phyloP scores from a whole-genome alignment of 1,140 invertebrate genomes.

The Solenopsis fugax region DNA sequence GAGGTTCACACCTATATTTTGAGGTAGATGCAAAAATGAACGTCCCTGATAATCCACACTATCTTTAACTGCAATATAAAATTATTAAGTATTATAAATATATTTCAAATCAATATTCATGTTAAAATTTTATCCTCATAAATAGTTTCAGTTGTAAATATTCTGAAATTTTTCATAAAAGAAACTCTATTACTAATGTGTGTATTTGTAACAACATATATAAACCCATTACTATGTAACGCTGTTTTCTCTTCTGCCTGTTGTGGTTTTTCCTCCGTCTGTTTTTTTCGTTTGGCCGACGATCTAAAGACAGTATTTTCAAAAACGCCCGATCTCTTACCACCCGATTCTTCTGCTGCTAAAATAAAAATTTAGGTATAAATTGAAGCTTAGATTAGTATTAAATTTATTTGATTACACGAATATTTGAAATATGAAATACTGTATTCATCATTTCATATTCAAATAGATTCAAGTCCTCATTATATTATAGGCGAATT shows the following conservation, averaged over 20 bases:
- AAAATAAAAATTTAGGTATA: slow-evolving; percentile 19
- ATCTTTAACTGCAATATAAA: slow-evolving; percentile 93
- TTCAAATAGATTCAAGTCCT: no score
- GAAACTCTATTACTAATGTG: background rate
- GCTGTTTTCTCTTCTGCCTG: slow-evolving; percentile 99
- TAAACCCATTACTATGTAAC: slow-evolving; percentile 92
- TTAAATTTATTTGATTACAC: background rate
- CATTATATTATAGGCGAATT: no score
- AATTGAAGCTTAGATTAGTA: background rate
- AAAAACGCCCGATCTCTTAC: slow-evolving; percentile 97
- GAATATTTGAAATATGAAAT: background rate
- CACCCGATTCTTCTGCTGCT: slow-evolving; percentile 89
- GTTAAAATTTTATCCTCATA: background rate
- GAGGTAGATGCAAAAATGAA: slow-evolving; percentile 97
- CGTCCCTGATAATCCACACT: slow-evolving; percentile 98
- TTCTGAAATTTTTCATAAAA: background rate
- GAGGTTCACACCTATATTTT: slow-evolving; percentile 98
- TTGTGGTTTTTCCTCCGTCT: slow-evolving; percentile 95
- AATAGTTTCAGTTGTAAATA: background rate
- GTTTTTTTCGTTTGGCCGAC: slow-evolving; percentile 95
- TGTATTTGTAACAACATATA: background rate
- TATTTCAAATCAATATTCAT: background rate
- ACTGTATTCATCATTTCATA: no score
- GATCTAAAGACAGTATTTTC: slow-evolving; percentile 92
- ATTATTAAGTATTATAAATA: slow-evolving; percentile 23